These are phyloP conservation scores for Laupala kohalensis DNA, from an alignment of 1,140 invertebrate genomes.

Conservation along the genomic window DNA sequence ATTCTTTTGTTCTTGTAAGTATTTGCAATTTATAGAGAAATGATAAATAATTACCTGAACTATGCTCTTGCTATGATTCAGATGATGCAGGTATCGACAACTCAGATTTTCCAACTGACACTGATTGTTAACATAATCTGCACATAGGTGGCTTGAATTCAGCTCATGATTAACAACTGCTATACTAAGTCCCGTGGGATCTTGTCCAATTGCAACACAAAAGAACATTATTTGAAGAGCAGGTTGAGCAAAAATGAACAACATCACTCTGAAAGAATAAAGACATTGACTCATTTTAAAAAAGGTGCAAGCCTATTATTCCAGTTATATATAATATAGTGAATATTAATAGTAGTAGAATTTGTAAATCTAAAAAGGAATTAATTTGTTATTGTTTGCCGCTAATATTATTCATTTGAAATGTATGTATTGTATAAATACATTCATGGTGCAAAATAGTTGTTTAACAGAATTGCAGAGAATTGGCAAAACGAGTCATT, in stretches of 20 bases:
- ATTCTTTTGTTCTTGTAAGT: no score
- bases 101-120: conserved; percentile 56
- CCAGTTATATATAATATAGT: no score
- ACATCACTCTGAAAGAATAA: conserved; percentile 53
- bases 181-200: conserved; percentile 68
- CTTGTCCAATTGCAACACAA: conserved; percentile 83
- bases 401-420: no score
- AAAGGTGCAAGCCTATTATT: no score
- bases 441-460: no score
- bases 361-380: no score
- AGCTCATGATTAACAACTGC: conserved; percentile 77
- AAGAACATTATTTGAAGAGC: conserved; percentile 87
- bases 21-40: no score
- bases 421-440: no score
- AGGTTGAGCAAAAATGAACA: conserved; percentile 83
- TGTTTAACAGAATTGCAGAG: no score
- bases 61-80: conserved; percentile 44
- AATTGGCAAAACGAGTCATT: no score
- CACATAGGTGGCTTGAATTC: conserved; percentile 25
- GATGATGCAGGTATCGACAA: conserved; percentile 57
- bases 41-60: conserved; percentile 48
- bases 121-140: conserved; percentile 28
- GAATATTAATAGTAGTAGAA: no score
- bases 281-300: conserved; percentile 12
- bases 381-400: no score